Conservation (phyloP, 2,797 vertebrate species). For the Hybognathus amarus region DNA sequence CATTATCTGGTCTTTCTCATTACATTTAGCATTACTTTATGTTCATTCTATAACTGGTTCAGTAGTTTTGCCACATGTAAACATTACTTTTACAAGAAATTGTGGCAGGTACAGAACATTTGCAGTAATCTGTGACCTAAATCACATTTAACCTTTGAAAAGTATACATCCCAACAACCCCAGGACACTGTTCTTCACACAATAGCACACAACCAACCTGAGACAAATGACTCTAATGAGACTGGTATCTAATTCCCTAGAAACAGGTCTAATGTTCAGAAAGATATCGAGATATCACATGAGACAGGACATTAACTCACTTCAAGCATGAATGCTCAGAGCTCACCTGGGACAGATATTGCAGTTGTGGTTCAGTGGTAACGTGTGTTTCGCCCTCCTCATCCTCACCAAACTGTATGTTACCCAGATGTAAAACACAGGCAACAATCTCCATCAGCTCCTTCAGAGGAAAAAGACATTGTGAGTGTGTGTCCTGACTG, state of each 20-base stretch:
- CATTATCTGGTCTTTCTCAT: neutral
- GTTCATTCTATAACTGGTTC: neutral
- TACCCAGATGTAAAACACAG: slow-evolving; percentile 93
- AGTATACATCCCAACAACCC: neutral
- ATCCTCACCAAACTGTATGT: slow-evolving; percentile 90
- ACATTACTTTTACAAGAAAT: neutral
- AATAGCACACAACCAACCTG: neutral
- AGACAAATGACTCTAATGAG: slow-evolving; percentile 8
- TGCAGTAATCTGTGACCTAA: neutral
- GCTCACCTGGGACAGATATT: slow-evolving; percentile 86
- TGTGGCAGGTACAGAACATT: neutral
- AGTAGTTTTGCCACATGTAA: neutral
- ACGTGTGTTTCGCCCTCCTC: slow-evolving; percentile 89
- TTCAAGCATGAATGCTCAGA: neutral
- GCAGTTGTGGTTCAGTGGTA: slow-evolving; percentile 88
- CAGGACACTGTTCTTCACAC: neutral
- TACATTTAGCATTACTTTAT: neutral
- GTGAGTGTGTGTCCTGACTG: neutral
- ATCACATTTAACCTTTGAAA: neutral
- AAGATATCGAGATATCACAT: neutral
- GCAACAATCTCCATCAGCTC: slow-evolving; percentile 90
- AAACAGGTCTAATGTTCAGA: neutral
- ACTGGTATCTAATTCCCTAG: slow-evolving; percentile 11
- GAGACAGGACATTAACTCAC: neutral
- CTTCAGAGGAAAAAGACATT: slow-evolving; percentile 69